phyloP scores from a whole-genome alignment of 2,888 invertebrate genomes.

The Acholoe squamosa region DNA sequence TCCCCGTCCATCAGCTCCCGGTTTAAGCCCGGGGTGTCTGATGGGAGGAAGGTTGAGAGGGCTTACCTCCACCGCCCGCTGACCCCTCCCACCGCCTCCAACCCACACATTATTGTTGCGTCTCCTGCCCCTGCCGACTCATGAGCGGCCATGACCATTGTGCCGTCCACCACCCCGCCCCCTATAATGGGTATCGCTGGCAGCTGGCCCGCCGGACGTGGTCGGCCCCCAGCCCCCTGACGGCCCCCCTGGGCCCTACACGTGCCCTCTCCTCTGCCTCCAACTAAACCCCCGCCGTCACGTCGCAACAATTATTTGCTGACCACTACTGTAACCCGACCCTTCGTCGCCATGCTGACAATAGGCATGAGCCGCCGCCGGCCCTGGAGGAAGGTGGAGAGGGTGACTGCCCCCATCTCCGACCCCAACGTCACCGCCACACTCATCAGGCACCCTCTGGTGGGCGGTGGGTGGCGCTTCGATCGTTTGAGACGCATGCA shows the following conservation, averaged over 20 bases:
- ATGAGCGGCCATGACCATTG: neutral
- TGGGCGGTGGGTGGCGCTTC: neutral
- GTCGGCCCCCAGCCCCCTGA: neutral
- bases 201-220: conserved; percentile 39
- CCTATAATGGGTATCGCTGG: conserved; percentile 41
- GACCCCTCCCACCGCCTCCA: neutral
- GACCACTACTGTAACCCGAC: conserved; percentile 39
- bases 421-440: neutral
- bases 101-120: conserved; percentile 25
- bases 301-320: conserved; percentile 52
- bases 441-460: neutral
- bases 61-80: neutral
- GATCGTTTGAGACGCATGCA: conserved; percentile 10
- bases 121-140: neutral
- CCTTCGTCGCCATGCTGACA: neutral
- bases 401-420: neutral
- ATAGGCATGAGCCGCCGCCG: conserved; percentile 1
- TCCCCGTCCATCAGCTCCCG: neutral
- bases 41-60: neutral
- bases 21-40: neutral
- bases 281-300: conserved; percentile 18
- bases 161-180: neutral
- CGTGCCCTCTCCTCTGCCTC: neutral
- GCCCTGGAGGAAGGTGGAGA: conserved; percentile 31
- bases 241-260: neutral